Evolutionary conservation across 1,140 invertebrate species (phyloP).

Genomic region (Oppia nitens): DNA sequence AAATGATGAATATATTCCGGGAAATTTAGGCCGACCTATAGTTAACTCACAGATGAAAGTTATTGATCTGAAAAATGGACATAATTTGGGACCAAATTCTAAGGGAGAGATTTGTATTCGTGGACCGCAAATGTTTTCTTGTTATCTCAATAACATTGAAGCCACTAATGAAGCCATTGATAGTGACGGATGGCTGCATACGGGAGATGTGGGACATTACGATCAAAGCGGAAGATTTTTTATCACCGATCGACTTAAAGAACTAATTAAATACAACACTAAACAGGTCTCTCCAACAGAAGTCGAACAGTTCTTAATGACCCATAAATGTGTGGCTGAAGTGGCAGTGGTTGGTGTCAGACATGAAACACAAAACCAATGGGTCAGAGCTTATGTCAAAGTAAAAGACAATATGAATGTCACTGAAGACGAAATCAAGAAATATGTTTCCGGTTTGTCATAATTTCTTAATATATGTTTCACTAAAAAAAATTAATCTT

Average conservation of each 20-base stretch:
- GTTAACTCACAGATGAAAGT: background rate
- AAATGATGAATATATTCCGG: too few species aligned
- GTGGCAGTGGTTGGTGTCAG: background rate
- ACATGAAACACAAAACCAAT: background rate
- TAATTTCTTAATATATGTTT: background rate
- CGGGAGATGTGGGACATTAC: constrained; percentile 63
- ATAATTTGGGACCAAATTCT: background rate
- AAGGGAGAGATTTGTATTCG: background rate
- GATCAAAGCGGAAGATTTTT: constrained; percentile 26
- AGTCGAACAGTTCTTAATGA: background rate
- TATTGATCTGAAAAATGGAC: background rate
- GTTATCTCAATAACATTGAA: constrained; percentile 61
- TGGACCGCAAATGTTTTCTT: constrained; percentile 9
- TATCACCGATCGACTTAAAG: constrained; percentile 34
- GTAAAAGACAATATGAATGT: background rate
- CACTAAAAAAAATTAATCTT: background rate
- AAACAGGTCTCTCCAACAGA: background rate
- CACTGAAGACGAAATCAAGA: constrained; percentile 3
- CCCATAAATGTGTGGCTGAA: background rate
- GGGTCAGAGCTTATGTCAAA: background rate
- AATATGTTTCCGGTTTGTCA: background rate
- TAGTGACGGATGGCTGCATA: constrained; percentile 80
- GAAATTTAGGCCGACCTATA: too few species aligned
- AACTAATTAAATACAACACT: constrained; percentile 23
- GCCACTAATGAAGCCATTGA: constrained; percentile 72